Evolutionary conservation across 2,888 invertebrate species (phyloP).

Genomic region (Callimorpha dominula): DNA sequence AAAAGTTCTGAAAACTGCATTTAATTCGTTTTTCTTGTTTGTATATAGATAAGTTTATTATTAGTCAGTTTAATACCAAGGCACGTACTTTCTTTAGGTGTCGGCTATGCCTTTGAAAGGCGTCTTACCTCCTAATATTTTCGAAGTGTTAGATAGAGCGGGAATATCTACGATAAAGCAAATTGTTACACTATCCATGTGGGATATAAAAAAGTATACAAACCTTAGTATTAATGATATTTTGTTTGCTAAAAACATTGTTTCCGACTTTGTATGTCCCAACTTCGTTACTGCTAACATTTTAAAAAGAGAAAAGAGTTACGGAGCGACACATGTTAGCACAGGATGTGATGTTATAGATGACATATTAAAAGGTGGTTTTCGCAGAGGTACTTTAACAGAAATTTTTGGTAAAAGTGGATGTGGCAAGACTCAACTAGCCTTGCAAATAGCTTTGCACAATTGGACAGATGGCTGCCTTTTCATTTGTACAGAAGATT

Average conservation of each 20-base stretch:
- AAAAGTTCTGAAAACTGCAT: background rate
- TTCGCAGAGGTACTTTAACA: conserved; percentile 89
- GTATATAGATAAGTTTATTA: too few species aligned
- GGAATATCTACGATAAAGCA: conserved; percentile 70
- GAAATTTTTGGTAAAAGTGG: conserved; percentile 94
- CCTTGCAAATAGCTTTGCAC: conserved; percentile 89
- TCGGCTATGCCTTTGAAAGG: conserved; percentile 30
- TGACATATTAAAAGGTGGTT: conserved; percentile 88
- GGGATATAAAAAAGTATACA: conserved; percentile 75
- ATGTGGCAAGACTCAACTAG: conserved; percentile 93
- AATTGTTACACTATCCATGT: conserved; percentile 67
- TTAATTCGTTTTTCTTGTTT: background rate
- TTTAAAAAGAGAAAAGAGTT: conserved; percentile 49
- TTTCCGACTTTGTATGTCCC: conserved; percentile 61
- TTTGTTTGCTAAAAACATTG: conserved; percentile 64
- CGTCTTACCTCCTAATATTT: conserved; percentile 66
- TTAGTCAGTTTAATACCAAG: too few species aligned
- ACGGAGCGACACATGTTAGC: conserved; percentile 59
- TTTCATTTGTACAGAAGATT: conserved; percentile 93
- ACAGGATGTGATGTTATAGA: conserved; percentile 88
- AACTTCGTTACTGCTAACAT: conserved; percentile 55
- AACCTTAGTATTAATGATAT: conserved; percentile 71
- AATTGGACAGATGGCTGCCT: conserved; percentile 88
- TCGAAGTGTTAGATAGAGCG: conserved; percentile 67
- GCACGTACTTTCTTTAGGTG: background rate